Base-by-base conservation (phyloP, 2,113 vertebrate genomes). In the Arothron firmamentum region DNA sequence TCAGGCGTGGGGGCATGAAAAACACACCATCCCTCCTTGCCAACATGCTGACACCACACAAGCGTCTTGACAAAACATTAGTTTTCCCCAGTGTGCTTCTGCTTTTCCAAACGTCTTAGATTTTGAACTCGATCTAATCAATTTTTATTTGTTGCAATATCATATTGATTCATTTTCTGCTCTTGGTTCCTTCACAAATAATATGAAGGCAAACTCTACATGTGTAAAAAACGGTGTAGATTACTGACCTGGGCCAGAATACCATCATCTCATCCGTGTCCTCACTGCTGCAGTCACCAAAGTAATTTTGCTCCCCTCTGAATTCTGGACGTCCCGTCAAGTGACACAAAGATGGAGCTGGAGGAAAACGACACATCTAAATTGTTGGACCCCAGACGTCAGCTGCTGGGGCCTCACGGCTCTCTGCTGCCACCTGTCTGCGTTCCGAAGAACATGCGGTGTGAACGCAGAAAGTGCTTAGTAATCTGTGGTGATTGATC, bases 361-460 rank as follows among this genome's bases (percentile, higher is more conserved):
- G 56, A 70, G 84, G 75, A 81, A 76, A 83, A 85, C 81, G 75
- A 74, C 74, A 74, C 72, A 76, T 77, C 79, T 77, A 81, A 79
- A 84, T 81, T 85, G 75, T 63, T 67, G 70, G 59, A 80, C 52
- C 62, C 72, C 46, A 47, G 63, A 70, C 71, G 77, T 74, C 42
- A 31, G 60, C 55, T 31, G 63, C 67, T 28, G 52, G 9, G 28
- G 63, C 70, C 69, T 74, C 67, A n/a, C 65, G 85, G 93, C 91
- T 78, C 93, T 94, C 89, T 97, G 94, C 94, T 97, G 96, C 96
- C 96, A 96, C 91, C 96, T 98, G 92, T 92, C 93, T 96, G 91
- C 87, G 77, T 84, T 83, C 48, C 4, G 34, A 43, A 28, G 50
- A 52, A 23, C 6, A 28, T 21, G 9, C 19, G 47, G 13, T 58